A percentile compares a stretch with the other conserved stretches of the same genome.
Conservation (phyloP, 2,888 invertebrate genomes). For the Dolichomitus sp. region DNA sequence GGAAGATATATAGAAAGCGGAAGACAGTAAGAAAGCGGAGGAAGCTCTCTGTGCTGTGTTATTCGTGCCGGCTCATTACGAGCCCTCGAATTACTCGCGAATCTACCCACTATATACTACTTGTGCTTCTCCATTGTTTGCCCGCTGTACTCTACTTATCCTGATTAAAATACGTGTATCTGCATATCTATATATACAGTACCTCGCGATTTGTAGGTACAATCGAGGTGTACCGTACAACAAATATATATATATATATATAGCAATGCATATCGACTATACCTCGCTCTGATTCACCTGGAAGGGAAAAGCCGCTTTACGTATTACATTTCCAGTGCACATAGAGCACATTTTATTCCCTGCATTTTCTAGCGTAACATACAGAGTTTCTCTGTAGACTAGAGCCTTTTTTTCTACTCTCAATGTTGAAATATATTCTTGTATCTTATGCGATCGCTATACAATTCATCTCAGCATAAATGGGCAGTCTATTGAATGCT, state of each 20-base stretch:
- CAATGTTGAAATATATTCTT: conserved; percentile 12
- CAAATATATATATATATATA: neutral
- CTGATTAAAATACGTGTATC: conserved; percentile 36
- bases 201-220: conserved; percentile 1
- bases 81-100: conserved; percentile 58
- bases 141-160: conserved; percentile 38
- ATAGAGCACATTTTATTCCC: conserved; percentile 11
- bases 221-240: neutral
- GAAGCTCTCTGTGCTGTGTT: neutral
- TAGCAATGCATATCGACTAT: conserved; percentile 6
- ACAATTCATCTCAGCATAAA: conserved; percentile 42
- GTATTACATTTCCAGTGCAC: conserved; percentile 21
- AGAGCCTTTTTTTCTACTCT: neutral
- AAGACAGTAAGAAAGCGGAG: conserved; percentile 55
- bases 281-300: conserved; percentile 23
- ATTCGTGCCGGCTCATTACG: conserved; percentile 54
- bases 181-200: neutral
- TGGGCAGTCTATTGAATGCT: conserved; percentile 25
- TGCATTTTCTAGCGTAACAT: neutral
- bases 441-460: conserved; percentile 36
- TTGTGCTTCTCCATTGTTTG: conserved; percentile 42
- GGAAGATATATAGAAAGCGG: conserved; percentile 21
- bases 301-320: conserved; percentile 20
- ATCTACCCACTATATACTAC: conserved; percentile 30
- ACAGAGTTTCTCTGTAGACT: conserved; percentile 6